Evolutionary conservation across 2,797 vertebrate genomes (phyloP).

Genomic region (Aulostomus chinensis): DNA sequence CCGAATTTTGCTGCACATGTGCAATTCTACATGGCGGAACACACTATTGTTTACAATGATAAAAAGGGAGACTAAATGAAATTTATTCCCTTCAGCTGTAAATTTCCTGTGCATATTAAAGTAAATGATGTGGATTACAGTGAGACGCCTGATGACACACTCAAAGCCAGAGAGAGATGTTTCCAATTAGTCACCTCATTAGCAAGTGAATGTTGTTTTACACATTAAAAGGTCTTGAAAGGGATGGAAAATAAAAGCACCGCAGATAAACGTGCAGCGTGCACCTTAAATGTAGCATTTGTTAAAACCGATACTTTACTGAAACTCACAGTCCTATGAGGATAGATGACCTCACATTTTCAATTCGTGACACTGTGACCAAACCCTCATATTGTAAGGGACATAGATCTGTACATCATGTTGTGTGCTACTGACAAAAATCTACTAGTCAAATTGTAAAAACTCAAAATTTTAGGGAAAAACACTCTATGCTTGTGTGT

Average conservation of each 20-base stretch:
- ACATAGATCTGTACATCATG: too few species aligned
- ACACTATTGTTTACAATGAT: conserved; percentile 9
- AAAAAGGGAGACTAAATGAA: conserved; percentile 30
- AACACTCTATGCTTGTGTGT: too few species aligned
- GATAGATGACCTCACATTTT: too few species aligned
- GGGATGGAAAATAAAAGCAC: conserved; percentile 26
- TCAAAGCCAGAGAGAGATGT: conserved; percentile 37
- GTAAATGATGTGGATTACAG: conserved; percentile 55
- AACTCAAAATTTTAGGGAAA: too few species aligned
- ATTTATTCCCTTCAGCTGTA: conserved; percentile 28
- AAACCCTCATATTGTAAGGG: too few species aligned
- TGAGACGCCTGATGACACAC: conserved; percentile 44
- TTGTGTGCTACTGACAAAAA: too few species aligned
- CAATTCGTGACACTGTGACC: too few species aligned
- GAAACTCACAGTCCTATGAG: too few species aligned
- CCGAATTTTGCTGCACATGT: too few species aligned
- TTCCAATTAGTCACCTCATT: conserved; percentile 52
- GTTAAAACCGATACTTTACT: too few species aligned
- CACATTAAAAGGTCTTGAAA: conserved; percentile 28
- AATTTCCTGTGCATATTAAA: conserved; percentile 36
- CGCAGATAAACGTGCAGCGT: neutral
- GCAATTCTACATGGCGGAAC: conserved; percentile 5
- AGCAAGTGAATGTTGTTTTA: conserved; percentile 37
- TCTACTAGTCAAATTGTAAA: too few species aligned
- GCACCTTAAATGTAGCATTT: too few species aligned